Percentiles rank a stretch among this genome's conserved stretches.
Conservation (phyloP, 2,113 vertebrate genomes). For the Zosterops lateralis region DNA sequence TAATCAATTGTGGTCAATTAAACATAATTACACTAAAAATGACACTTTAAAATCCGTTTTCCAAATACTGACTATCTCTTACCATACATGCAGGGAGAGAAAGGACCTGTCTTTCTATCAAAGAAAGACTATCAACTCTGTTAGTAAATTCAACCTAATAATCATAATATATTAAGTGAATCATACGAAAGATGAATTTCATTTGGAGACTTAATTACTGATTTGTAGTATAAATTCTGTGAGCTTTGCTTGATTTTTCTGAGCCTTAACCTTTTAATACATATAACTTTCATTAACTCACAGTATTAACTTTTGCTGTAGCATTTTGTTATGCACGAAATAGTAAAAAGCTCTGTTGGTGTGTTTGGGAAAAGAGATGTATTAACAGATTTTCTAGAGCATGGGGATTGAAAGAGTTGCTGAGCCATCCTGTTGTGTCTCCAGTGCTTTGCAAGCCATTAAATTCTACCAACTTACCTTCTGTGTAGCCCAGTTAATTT, state of each 20-base stretch:
- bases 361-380: not conserved
- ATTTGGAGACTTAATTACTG: not conserved
- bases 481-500: not conserved
- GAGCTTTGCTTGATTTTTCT: not conserved
- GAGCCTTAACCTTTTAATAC: not conserved
- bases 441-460: not conserved
- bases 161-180: not conserved
- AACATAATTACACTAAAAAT: not conserved
- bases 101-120: not conserved
- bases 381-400: not conserved
- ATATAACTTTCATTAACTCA: not conserved
- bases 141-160: slow-evolving; percentile 13
- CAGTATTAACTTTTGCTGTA: not conserved
- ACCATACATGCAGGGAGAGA: not conserved
- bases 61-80: not conserved
- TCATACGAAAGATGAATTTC: not conserved
- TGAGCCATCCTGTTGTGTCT: not conserved
- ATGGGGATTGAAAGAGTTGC: not conserved
- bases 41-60: not conserved
- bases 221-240: slow-evolving; percentile 15
- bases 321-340: not conserved
- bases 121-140: not conserved
- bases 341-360: not conserved
- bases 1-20: slow-evolving; percentile 4
- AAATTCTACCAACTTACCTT: not conserved